These are phyloP conservation scores for Anarrhichthys ocellatus DNA, from an alignment of 2,113 vertebrate genomes.

Conservation along the genomic window DNA sequence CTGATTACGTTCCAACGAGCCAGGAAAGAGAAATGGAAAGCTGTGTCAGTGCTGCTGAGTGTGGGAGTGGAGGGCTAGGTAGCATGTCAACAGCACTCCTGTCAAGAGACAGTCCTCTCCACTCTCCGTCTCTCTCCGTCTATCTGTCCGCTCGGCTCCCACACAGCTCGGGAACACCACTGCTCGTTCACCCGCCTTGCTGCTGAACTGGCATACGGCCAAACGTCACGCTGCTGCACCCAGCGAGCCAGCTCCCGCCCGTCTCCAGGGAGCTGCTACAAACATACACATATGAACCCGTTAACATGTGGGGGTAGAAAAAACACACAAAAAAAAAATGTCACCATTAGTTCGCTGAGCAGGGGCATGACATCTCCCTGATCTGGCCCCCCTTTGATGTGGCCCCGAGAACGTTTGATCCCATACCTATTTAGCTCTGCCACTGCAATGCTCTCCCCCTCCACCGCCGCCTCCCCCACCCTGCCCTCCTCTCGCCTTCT, in stretches of 20 bases:
- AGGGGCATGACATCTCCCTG: constrained; percentile 41
- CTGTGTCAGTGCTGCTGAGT: constrained; percentile 49
- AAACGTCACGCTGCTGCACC: constrained; percentile 43
- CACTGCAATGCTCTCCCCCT: constrained; percentile 12
- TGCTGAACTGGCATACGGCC: constrained; percentile 21
- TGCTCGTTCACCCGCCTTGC: constrained; percentile 21
- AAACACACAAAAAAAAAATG: neutral
- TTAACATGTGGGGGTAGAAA: constrained; percentile 5
- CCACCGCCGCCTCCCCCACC: neutral
- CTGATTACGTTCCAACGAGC: constrained; percentile 60
- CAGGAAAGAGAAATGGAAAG: constrained; percentile 58
- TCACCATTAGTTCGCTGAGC: constrained; percentile 27
- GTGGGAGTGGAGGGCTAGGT: constrained; percentile 69
- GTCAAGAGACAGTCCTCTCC: constrained; percentile 71
- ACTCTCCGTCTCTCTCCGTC: constrained; percentile 21
- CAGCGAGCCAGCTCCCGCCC: constrained; percentile 18
- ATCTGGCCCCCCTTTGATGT: constrained; percentile 60
- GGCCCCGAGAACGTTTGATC: constrained; percentile 58
- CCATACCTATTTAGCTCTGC: constrained; percentile 23
- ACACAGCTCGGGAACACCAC: constrained; percentile 32
- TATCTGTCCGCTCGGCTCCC: constrained; percentile 32
- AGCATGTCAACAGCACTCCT: constrained; percentile 71
- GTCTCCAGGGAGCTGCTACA: constrained; percentile 43
- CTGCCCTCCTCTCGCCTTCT: constrained; percentile 9
- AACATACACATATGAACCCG: constrained; percentile 20